Percentiles rank a stretch among this genome's conserved stretches.
These are phyloP conservation scores for Dioctria rufipes DNA, from an alignment of 2,888 invertebrate genomes.

Conservation along the genomic window DNA sequence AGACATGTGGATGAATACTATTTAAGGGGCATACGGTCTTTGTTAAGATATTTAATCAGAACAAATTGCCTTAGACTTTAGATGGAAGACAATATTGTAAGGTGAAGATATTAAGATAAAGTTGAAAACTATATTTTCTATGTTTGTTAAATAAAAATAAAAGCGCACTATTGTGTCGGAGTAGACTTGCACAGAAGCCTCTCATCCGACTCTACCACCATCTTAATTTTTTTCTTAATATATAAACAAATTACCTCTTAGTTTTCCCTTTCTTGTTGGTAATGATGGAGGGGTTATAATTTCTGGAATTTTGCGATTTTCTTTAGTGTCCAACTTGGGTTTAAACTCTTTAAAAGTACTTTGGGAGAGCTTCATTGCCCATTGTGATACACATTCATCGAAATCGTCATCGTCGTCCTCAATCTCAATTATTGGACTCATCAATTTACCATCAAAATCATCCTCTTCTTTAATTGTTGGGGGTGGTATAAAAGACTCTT, in stretches of 20 bases:
- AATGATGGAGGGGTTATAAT: slow-evolving; percentile 66
- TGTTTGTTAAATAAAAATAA: no score
- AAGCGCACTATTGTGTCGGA: no score
- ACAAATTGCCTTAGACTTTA: no score
- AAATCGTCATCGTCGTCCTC: slow-evolving; percentile 55
- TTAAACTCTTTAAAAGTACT: slow-evolving; percentile 3
- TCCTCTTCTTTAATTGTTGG: slow-evolving; percentile 54
- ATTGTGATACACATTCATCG: slow-evolving; percentile 38
- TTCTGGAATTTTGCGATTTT: slow-evolving; percentile 60
- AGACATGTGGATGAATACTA: no score
- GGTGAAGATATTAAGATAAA: no score
- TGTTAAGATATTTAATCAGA: no score
- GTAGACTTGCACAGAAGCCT: no score
- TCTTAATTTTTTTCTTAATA: not conserved
- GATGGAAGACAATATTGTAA: no score
- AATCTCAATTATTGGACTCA: slow-evolving; percentile 53
- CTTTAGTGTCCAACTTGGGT: not conserved
- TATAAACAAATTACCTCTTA: slow-evolving; percentile 61
- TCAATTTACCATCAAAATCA: slow-evolving; percentile 60
- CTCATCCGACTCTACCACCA: no score
- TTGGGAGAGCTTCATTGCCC: slow-evolving; percentile 36
- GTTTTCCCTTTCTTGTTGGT: slow-evolving; percentile 65
- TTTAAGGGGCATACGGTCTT: no score
- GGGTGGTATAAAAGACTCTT: not conserved
- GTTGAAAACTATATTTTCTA: no score